phyloP scores from a whole-genome alignment of 2,113 vertebrate species.

The Panthera uncia region DNA sequence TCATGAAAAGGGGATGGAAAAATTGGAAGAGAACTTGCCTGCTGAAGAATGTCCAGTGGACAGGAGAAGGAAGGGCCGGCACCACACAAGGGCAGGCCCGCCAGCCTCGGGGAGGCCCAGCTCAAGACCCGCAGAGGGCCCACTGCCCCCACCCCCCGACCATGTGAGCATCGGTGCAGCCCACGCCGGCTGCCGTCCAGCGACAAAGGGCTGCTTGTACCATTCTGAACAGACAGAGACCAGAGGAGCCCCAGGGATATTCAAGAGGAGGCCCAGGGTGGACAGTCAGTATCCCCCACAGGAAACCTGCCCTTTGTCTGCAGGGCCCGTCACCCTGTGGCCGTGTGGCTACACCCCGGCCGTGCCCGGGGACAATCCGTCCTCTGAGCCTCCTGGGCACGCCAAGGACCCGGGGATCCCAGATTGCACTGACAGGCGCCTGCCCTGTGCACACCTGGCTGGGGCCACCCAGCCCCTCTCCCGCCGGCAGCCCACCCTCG shows the following conservation, averaged over 20 bases:
- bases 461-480: neutral
- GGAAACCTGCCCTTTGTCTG: neutral
- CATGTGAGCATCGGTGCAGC: neutral
- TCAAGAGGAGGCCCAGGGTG: neutral
- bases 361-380: neutral
- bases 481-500: neutral
- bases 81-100: neutral
- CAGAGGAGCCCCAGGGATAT: neutral
- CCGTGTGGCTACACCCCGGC: neutral
- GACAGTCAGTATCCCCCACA: neutral
- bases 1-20: neutral
- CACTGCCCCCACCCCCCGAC: accelerated
- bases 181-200: neutral
- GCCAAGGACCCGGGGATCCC: neutral
- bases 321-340: neutral
- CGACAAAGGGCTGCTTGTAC: neutral
- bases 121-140: neutral
- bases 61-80: accelerated
- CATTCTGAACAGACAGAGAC: neutral
- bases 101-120: neutral
- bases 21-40: neutral
- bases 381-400: neutral
- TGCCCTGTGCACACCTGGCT: neutral
- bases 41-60: accelerated
- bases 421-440: accelerated